A percentile compares a stretch with the other conserved stretches of the same genome.
Evolutionary conservation across 2,888 invertebrate species (phyloP).

Genomic region (Drosophila planitibia): DNA sequence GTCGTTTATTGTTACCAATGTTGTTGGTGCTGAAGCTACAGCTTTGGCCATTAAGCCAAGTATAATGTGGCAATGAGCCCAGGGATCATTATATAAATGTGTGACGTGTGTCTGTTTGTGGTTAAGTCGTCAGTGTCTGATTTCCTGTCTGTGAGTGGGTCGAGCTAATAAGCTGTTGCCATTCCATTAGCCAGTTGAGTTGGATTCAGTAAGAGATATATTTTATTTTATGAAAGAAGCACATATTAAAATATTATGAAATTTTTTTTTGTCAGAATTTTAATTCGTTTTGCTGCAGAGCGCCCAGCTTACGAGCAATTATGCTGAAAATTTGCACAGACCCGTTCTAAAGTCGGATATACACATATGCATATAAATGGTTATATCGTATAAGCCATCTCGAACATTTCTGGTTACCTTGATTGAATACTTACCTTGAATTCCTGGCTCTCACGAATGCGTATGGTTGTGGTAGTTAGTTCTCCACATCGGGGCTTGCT

Average conservation of each 20-base stretch:
- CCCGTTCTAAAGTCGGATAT: neutral
- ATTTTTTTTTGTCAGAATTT: neutral
- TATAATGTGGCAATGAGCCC: constrained; percentile 8
- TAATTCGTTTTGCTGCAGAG: neutral
- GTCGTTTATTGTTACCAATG: constrained; percentile 6
- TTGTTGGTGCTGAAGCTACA: constrained; percentile 2
- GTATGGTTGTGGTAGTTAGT: constrained; percentile 92
- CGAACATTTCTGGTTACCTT: neutral
- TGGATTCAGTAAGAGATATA: neutral
- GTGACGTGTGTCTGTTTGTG: neutral
- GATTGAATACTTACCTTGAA: constrained; percentile 92
- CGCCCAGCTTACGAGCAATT: neutral
- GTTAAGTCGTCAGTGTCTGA: constrained; percentile 1
- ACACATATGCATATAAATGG: neutral
- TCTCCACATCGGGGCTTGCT: constrained; percentile 97
- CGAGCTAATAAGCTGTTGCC: neutral
- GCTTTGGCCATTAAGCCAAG: constrained; percentile 23
- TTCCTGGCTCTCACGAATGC: constrained; percentile 98
- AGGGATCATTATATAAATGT: constrained; percentile 10
- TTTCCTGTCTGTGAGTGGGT: neutral
- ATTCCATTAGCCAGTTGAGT: neutral
- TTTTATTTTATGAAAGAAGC: neutral
- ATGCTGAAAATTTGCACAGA: neutral
- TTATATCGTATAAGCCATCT: neutral
- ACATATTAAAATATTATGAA: neutral